Evolutionary conservation across 1,140 invertebrate genomes (phyloP).

Genomic region (Sipha flava): DNA sequence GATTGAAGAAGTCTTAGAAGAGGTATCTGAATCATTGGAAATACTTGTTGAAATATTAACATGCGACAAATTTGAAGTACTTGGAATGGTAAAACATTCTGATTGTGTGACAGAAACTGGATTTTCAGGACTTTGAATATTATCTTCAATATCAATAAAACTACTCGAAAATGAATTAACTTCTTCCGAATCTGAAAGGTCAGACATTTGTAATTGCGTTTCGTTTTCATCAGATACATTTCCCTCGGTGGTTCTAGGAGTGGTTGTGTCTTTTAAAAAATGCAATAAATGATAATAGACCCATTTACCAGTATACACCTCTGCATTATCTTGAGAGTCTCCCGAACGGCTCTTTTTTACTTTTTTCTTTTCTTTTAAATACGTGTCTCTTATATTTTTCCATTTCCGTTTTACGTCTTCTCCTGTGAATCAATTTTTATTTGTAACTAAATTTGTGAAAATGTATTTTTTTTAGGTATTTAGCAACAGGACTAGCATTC

Average conservation of each 20-base stretch:
- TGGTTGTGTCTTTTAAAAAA: background rate
- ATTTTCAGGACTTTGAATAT: background rate
- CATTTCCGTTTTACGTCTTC: background rate
- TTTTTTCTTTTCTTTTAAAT: conserved; percentile 1
- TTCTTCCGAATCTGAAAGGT: background rate
- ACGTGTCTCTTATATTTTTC: conserved; percentile 1
- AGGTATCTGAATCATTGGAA: background rate
- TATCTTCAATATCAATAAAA: background rate
- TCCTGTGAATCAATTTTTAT: background rate
- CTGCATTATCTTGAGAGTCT: background rate
- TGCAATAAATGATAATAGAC: background rate
- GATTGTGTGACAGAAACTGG: background rate
- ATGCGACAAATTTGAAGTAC: background rate
- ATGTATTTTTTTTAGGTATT: conserved; percentile 3
- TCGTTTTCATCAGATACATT: background rate
- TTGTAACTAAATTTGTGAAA: background rate
- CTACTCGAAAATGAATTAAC: background rate
- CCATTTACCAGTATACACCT: background rate
- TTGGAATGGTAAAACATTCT: background rate
- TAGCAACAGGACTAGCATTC: background rate
- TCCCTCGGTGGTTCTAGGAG: background rate
- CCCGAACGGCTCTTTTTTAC: background rate
- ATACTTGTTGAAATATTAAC: background rate
- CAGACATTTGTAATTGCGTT: too few species aligned
- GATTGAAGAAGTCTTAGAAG: background rate